phyloP scores from a whole-genome alignment of 2,797 vertebrate genomes.

The Ctenopoma kingsleyae region DNA sequence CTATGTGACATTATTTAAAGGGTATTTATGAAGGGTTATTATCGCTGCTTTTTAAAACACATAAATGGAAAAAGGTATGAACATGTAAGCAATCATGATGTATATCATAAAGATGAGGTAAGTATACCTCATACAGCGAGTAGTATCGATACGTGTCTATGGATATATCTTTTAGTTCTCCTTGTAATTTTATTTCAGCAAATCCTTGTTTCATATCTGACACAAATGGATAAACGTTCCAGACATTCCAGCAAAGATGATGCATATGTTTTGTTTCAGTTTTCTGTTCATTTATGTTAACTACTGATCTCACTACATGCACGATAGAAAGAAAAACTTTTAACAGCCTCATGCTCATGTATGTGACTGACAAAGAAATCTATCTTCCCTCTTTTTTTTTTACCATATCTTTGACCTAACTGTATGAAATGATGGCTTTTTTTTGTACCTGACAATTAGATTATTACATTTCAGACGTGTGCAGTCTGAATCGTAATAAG shows the following conservation, averaged over 20 bases:
- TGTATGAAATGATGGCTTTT: constrained; percentile 64
- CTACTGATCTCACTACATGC: constrained; percentile 7
- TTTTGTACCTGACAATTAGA: constrained; percentile 81
- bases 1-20: neutral
- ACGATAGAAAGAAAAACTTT: constrained; percentile 24
- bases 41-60: constrained; percentile 27
- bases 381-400: constrained; percentile 49
- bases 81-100: constrained; percentile 28
- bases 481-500: constrained; percentile 79
- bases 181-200: constrained; percentile 12
- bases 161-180: constrained; percentile 51
- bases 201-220: constrained; percentile 3
- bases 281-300: constrained; percentile 13
- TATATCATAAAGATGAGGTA: neutral
- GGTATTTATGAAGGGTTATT: constrained; percentile 40
- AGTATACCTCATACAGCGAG: constrained; percentile 12
- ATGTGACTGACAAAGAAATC: constrained; percentile 62
- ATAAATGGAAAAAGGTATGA: constrained; percentile 24
- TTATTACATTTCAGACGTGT: constrained; percentile 80
- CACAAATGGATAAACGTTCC: neutral
- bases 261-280: neutral
- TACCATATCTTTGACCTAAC: constrained; percentile 74
- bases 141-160: constrained; percentile 61
- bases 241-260: neutral
- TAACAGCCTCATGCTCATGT: constrained; percentile 33